A percentile compares a stretch with the other conserved stretches of the same genome.
These are phyloP conservation scores for Saguinus imperator DNA, from an alignment of 2,113 vertebrate species.

Conservation along the genomic window DNA sequence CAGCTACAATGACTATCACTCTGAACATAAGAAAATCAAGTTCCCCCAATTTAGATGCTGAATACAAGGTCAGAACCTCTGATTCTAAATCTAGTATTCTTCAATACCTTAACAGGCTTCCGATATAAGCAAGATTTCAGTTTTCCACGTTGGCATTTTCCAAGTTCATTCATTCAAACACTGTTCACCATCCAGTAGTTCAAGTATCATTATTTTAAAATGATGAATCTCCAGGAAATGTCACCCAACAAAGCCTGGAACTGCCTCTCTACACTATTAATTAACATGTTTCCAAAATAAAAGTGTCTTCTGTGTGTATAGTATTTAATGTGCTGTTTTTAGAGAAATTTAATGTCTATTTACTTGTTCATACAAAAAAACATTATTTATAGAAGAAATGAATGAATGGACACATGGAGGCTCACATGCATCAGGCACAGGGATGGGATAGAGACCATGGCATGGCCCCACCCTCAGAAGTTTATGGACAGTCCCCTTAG, in stretches of 20 bases:
- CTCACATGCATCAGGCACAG: neutral
- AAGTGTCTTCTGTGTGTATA: neutral
- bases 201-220: conserved; percentile 28
- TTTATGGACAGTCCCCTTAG: neutral
- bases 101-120: neutral
- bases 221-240: neutral
- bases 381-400: neutral
- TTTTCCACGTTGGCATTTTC: neutral
- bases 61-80: neutral
- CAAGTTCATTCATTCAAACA: neutral
- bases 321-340: neutral
- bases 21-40: neutral
- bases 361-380: neutral
- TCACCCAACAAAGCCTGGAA: neutral
- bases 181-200: neutral
- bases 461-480: neutral
- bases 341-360: neutral
- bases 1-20: neutral
- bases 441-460: neutral
- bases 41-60: neutral
- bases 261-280: neutral
- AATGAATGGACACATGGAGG: no score
- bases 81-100: neutral
- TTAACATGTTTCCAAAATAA: neutral
- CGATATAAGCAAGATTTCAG: accelerated